Base-by-base conservation (phyloP, 1,140 invertebrate genomes). In the Zaprionus capensis region DNA sequence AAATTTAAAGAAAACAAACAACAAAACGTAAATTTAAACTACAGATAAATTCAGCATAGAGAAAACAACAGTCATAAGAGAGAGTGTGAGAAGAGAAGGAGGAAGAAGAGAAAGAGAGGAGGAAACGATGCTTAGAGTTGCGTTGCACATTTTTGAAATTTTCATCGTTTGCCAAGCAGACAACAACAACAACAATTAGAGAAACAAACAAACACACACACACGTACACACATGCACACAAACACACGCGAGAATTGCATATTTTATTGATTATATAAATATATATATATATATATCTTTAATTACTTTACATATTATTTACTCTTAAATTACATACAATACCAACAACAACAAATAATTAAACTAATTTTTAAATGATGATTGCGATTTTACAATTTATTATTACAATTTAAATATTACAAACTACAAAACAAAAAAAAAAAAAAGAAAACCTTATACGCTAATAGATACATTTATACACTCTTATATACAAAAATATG, bases 131-230 rank as follows among this genome's bases (percentile, higher is more conserved):
- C 85, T 90, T 90, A 85, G 78, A 88, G 86, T 90, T 90, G 85
- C 85, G 81, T 90, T 90, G 85, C 85, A 90, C 85, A 90, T 85
- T 87, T 87, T 90, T 85, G 68, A 68, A 79, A 81, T 83, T 73
- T 90, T 90, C 86, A 90, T 90, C 85, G 85, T 90, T 90, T 90
- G 85, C 85, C 85, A 90, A 90, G 85, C 85, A 90, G 85, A 90
- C 85, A 84, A 71, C 67, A 74, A 80, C 67, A 74, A 80, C 66
- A 81, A 78, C 61, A 82, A 76, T 65, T 66, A 26, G 28, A n/a
- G 34, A 38, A 44, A 72, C 58, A 53, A 55, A 85, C 65, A 53
- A 63, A 71, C 36, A 67, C 53, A 70, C 55, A 69, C 75, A 80
- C 55, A 78, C 58, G 76, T 71, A 80, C 61, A 65, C 65, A 71